Evolutionary conservation across 2,888 invertebrate genomes (phyloP), one percentile per base, ranked within the genome.

Genomic region (Noctua janthina): DNA sequence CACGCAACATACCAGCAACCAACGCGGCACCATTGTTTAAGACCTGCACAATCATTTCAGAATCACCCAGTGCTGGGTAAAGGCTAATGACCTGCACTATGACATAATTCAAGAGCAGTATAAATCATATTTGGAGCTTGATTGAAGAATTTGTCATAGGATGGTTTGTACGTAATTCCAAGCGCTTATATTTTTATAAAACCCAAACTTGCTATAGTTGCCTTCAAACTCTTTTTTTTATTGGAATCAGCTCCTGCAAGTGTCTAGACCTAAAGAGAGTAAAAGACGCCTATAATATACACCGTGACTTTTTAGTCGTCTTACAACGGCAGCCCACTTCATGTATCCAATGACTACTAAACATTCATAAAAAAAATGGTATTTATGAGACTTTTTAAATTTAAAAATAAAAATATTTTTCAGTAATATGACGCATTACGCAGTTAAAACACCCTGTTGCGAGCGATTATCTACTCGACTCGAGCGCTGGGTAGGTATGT

Each of bases 1-100:
- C 95, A 97, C 97, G 96, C 94, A 95, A 95, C 97, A 96, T 91
- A 95, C 94, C 92, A 97, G 93, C 93, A 97, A 94, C 97, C 97
- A 97, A 90, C 95, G 95, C 88, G 96, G 94, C 94, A 96, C 92
- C 97, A 97, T 97, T 94, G 92, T 97, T 92, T 89, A 93, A 93
- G 91, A 90, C 90, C 95, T 94, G 93, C 35, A 69, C n/a, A 46
- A 70, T 69, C 1, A 49, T 49, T 56, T 56, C 17, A 39, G 66
- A 68, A n/a, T 46, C 17, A 46, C 2, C 2, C n/a, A 3, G 10
- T 35, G 17, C 1, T 35, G 17, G 29, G 15, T 62, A 35, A 7
- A 17, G 35, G 64, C 17, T 35, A 64, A 35, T 35, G 17, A 35
- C 62, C 17, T 64, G 17, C 8, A 64, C 35, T 35, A 8, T 64